Evolutionary conservation across 2,797 vertebrate genomes (phyloP).

Genomic region (Pseudotriccus pelzelni): DNA sequence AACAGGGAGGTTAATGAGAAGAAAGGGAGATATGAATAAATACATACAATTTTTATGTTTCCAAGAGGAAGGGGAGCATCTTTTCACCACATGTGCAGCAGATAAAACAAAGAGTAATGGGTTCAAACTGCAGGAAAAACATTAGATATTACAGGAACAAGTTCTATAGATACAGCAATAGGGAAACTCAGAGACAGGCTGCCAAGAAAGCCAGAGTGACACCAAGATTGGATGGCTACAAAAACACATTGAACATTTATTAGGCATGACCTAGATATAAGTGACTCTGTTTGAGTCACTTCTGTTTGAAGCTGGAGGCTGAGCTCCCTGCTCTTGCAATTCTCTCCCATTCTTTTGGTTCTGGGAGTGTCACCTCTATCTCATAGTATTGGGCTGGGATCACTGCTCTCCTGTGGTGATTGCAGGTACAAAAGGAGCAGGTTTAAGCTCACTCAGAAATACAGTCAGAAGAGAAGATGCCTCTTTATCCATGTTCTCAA

Average conservation of each 20-base stretch:
- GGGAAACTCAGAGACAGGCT: neutral
- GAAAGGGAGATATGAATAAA: neutral
- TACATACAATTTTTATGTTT: neutral
- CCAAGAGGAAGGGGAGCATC: neutral
- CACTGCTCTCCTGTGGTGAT: neutral
- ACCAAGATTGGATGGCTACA: neutral
- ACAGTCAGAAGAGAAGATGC: neutral
- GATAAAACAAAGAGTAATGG: neutral
- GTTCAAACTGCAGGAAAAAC: neutral
- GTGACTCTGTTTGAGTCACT: neutral
- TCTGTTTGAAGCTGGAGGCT: neutral
- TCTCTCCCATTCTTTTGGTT: neutral
- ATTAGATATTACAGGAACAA: neutral
- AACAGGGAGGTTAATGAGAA: neutral
- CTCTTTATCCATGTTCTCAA: neutral
- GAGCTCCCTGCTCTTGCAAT: neutral
- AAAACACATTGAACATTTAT: neutral
- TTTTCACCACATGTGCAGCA: neutral
- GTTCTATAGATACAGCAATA: neutral
- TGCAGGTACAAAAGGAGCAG: neutral
- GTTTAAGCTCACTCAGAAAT: neutral
- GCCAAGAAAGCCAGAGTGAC: neutral
- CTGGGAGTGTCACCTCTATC: neutral
- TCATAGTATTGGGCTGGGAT: neutral
- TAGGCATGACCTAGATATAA: neutral